Evolutionary conservation across 2,113 vertebrate genomes (phyloP), one percentile per base, ranked within the genome.

Genomic region (Lepidothrix coronata): DNA sequence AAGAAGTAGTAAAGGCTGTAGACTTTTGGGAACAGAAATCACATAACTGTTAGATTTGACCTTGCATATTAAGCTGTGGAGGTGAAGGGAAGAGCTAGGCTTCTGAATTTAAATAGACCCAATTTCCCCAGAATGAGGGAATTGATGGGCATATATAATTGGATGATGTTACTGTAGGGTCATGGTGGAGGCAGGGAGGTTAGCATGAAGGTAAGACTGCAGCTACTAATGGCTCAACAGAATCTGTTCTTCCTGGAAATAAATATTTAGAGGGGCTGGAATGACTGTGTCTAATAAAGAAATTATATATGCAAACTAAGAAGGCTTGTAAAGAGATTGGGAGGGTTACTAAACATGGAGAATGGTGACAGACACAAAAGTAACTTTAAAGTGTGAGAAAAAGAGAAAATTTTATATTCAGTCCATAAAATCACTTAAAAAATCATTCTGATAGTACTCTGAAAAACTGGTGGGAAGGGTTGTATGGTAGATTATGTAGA

Each of bases 121-220:
- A 72, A 6, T 92, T 96, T 94, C 52, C 46, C 46, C 37, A 75
- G 73, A 74, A 93, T 72, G 68, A 84, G 83, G 73, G 68, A 84
- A 70, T 54, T 92, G 96, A 94, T 81, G 65, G 83, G 79, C 79
- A 72, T 59, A 46, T 51, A 54, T 97, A 97, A 96, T 96, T 97
- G 96, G 85, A n/a, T 86, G 72, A 83, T 93, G 73, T 70, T 84
- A 4, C 72, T 75, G 61, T 14, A 67, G 61, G 90, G 93, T 93
- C 90, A 68, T 15, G 30, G 33, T 61, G 41, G 65, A 93, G 82
- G 79, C 5, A 30, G 88, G 65, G 58, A 93, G 92, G 88, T 86
- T 82, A 94, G 68, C 17, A 11, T 9, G 55, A 86, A 93, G 85
- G 48, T 37, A 90, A 76, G 52, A 4, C 48, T 87, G 61, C 41